Percentiles rank a stretch among this genome's conserved stretches.
Conservation (phyloP, 2,113 vertebrate genomes). For the Ranitomeya variabilis region DNA sequence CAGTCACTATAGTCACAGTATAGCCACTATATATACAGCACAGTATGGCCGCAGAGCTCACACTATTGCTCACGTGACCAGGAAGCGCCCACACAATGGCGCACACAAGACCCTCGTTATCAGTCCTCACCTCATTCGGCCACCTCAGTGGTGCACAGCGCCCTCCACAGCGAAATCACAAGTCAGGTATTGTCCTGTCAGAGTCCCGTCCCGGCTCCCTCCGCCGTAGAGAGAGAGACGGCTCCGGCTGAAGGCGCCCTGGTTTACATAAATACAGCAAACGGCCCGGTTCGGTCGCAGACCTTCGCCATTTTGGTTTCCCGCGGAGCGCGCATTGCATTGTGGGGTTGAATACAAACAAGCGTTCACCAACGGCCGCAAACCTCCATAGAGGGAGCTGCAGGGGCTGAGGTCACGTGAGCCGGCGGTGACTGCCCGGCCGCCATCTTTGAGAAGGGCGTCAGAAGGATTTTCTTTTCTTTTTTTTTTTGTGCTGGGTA, state of each 20-base stretch:
- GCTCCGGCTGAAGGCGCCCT: constrained; percentile 5
- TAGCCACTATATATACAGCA: too few species aligned
- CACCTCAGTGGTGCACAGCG: constrained; percentile 74
- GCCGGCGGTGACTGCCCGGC: neutral
- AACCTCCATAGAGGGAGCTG: constrained; percentile 23
- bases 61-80: too few species aligned
- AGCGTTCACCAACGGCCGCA: constrained; percentile 40
- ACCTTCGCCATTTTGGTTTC: constrained; percentile 93
- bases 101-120: too few species aligned
- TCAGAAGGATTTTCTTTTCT: neutral
- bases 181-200: neutral
- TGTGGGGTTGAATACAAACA: constrained; percentile 74
- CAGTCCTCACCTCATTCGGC: constrained; percentile 83
- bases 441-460: constrained; percentile 38
- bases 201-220: constrained; percentile 47
- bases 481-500: too few species aligned
- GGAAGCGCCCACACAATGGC: too few species aligned
- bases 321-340: constrained; percentile 87
- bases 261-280: constrained; percentile 11
- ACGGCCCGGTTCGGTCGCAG: constrained; percentile 61
- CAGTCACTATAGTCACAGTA: too few species aligned
- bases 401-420: constrained; percentile 4
- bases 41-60: too few species aligned
- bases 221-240: constrained; percentile 5
- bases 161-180: constrained; percentile 68